These are phyloP conservation scores for Onychostoma macrolepis DNA, from an alignment of 2,113 vertebrate genomes.

Conservation along the genomic window DNA sequence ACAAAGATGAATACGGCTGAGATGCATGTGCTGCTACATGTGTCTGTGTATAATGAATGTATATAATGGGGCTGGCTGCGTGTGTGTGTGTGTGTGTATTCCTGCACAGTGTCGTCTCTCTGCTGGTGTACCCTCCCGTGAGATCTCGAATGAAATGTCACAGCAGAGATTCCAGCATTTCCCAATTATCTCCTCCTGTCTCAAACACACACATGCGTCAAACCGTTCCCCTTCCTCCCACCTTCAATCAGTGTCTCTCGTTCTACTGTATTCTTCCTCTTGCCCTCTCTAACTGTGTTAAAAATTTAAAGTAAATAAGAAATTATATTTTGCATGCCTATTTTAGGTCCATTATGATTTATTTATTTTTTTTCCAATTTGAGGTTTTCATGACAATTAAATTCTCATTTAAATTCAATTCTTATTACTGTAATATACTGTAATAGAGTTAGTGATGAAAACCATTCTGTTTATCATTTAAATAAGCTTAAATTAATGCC, in stretches of 20 bases:
- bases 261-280: neutral
- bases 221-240: neutral
- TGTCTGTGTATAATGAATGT: slow-evolving; percentile 15
- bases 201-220: neutral
- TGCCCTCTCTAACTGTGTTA: neutral
- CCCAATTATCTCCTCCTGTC: neutral
- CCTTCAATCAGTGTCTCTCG: neutral
- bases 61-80: neutral
- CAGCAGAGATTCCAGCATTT: slow-evolving; percentile 8
- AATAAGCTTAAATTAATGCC: neutral
- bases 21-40: slow-evolving; percentile 11
- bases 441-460: neutral
- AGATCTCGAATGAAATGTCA: slow-evolving; percentile 20
- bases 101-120: neutral
- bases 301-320: neutral
- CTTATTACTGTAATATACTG: neutral
- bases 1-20: neutral
- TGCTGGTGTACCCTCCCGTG: neutral
- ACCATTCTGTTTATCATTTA: neutral
- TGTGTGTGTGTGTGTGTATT: neutral
- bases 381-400: neutral
- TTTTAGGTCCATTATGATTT: neutral
- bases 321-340: neutral
- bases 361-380: neutral
- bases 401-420: neutral